Evolutionary conservation across 2,113 vertebrate genomes (phyloP).

Genomic region (Nasalis larvatus): DNA sequence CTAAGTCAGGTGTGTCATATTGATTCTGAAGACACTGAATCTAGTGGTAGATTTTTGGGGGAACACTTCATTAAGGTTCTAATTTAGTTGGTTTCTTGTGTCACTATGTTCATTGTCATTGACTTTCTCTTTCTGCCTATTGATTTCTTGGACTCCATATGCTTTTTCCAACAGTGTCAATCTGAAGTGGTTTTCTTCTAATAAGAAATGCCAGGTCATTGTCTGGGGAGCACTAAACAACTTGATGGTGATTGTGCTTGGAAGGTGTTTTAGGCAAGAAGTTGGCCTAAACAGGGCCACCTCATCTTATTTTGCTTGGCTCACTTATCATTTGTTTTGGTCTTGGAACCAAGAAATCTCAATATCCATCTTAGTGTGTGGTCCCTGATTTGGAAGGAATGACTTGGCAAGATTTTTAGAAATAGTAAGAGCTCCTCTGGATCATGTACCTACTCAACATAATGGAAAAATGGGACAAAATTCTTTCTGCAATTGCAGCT

Average conservation of each 20-base stretch:
- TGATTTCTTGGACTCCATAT: not conserved
- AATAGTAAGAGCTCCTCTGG: not conserved
- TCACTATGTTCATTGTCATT: not conserved
- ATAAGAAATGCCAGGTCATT: constrained; percentile 4
- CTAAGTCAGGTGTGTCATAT: not conserved
- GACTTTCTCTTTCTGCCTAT: not conserved
- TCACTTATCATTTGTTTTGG: not conserved
- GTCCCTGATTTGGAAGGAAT: constrained; percentile 38
- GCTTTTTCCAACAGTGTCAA: not conserved
- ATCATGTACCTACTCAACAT: not conserved
- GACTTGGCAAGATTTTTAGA: constrained; percentile 29
- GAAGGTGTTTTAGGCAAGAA: not conserved
- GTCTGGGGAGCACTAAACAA: not conserved
- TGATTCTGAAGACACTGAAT: not conserved
- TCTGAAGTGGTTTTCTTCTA: constrained; percentile 23
- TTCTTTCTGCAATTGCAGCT: not conserved
- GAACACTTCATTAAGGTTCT: not conserved
- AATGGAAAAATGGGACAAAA: constrained; percentile 2
- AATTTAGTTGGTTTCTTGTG: not conserved
- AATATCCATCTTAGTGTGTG: constrained; percentile 43
- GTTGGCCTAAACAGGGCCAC: not conserved
- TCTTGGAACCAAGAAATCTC: constrained; percentile 37
- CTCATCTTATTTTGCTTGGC: constrained; percentile 48
- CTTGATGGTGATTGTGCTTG: not conserved
- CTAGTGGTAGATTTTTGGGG: not conserved